These are phyloP conservation scores for Zaprionus davidi DNA, from an alignment of 1,140 invertebrate genomes.

Conservation along the genomic window DNA sequence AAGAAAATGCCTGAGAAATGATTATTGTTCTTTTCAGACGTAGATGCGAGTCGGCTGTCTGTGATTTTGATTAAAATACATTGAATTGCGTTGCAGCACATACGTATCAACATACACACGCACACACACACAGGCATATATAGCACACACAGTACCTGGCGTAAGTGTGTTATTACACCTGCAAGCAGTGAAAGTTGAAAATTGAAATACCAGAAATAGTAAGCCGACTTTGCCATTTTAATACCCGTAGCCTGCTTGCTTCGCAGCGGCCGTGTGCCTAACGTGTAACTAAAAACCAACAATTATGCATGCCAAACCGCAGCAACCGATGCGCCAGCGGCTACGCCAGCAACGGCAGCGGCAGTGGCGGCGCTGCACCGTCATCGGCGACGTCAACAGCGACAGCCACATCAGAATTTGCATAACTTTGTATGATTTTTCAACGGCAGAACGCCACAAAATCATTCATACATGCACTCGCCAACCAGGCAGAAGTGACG, in stretches of 20 bases:
- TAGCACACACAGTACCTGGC: not conserved
- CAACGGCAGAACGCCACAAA: slow-evolving; percentile 74
- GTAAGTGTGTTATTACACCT: slow-evolving; percentile 6
- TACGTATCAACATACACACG: not conserved
- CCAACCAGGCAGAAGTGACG: not conserved
- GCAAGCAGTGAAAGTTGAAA: slow-evolving; percentile 6
- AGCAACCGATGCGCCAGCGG: slow-evolving; percentile 68
- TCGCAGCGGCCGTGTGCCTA: slow-evolving; percentile 26
- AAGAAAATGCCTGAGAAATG: slow-evolving; percentile 74
- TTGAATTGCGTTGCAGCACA: slow-evolving; percentile 24
- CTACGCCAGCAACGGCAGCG: slow-evolving; percentile 24
- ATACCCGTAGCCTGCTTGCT: not conserved
- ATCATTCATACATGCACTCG: slow-evolving; percentile 77
- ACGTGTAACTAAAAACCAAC: slow-evolving; percentile 82
- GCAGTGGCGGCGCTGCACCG: slow-evolving; percentile 26
- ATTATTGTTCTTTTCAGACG: slow-evolving; percentile 59
- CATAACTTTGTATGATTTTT: slow-evolving; percentile 83
- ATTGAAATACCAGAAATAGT: slow-evolving; percentile 32
- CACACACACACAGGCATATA: no score
- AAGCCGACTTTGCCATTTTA: slow-evolving; percentile 19
- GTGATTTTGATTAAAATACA: slow-evolving; percentile 51
- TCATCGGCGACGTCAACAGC: slow-evolving; percentile 45
- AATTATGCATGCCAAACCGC: slow-evolving; percentile 80
- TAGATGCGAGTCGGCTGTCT: slow-evolving; percentile 17
- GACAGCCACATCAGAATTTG: slow-evolving; percentile 76